Percentiles rank a stretch among this genome's conserved stretches.
phyloP scores from a whole-genome alignment of 2,113 vertebrate genomes.

The Nycticryphes semicollaris region DNA sequence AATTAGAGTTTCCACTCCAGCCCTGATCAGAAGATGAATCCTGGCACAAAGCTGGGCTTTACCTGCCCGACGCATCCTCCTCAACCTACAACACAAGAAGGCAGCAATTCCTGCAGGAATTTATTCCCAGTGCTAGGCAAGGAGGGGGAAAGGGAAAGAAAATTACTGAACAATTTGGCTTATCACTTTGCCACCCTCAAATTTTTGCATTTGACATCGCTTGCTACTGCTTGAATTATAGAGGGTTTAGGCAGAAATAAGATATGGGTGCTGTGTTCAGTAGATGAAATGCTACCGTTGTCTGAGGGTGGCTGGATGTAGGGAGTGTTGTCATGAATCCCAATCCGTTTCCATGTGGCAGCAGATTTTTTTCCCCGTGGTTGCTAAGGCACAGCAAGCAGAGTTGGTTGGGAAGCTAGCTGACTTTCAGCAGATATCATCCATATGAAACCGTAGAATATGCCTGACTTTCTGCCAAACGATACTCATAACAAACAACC shows the following conservation, averaged over 20 bases:
- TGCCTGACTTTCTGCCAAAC: constrained; percentile 45
- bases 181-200: background rate
- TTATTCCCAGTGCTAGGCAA: background rate
- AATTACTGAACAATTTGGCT: background rate
- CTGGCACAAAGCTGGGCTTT: background rate
- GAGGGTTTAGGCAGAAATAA: background rate
- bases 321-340: constrained; percentile 39
- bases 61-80: background rate
- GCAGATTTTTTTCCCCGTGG: constrained; percentile 42
- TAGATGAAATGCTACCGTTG: background rate
- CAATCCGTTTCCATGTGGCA: constrained; percentile 56
- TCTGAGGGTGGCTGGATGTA: background rate
- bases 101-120: background rate
- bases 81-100: background rate
- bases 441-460: background rate
- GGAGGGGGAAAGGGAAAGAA: background rate
- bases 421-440: constrained; percentile 35
- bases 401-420: constrained; percentile 41
- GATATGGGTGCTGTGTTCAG: background rate
- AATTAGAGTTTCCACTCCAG: background rate
- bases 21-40: background rate
- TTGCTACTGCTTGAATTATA: background rate
- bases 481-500: background rate
- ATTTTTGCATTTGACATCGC: background rate
- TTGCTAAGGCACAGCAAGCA: constrained; percentile 62